Conservation (phyloP, 2,113 vertebrate genomes). For the Aleadryas rufinucha region DNA sequence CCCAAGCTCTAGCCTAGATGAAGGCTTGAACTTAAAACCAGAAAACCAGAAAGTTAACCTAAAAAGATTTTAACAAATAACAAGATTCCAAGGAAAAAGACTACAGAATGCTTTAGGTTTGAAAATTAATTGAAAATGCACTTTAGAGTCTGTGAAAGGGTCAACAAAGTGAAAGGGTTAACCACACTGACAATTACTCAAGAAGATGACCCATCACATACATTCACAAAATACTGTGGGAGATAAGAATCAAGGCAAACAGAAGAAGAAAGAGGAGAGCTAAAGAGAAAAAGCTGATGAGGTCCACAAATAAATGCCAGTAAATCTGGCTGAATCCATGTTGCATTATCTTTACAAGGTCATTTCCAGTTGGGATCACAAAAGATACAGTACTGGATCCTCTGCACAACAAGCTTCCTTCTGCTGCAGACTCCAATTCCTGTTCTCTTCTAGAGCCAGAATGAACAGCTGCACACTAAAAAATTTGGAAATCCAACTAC, state of each 20-base stretch:
- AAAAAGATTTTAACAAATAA: neutral
- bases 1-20: neutral
- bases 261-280: neutral
- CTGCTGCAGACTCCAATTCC: conserved; percentile 40
- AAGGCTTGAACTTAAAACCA: neutral
- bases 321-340: neutral
- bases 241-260: neutral
- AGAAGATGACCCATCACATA: neutral
- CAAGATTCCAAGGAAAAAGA: neutral
- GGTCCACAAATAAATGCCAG: neutral
- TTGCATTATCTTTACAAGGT: neutral
- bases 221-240: neutral
- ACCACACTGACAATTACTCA: neutral
- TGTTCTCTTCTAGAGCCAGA: conserved; percentile 46
- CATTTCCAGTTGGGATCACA: conserved; percentile 41
- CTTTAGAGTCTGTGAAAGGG: neutral
- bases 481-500: conserved; percentile 59
- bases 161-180: neutral
- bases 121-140: neutral
- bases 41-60: neutral
- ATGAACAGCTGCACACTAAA: conserved; percentile 55
- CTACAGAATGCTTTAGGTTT: neutral
- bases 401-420: neutral
- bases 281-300: neutral
- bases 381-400: conserved; percentile 30